Conservation (phyloP, 2,888 invertebrate genomes). For the Epistrophella euchroma region DNA sequence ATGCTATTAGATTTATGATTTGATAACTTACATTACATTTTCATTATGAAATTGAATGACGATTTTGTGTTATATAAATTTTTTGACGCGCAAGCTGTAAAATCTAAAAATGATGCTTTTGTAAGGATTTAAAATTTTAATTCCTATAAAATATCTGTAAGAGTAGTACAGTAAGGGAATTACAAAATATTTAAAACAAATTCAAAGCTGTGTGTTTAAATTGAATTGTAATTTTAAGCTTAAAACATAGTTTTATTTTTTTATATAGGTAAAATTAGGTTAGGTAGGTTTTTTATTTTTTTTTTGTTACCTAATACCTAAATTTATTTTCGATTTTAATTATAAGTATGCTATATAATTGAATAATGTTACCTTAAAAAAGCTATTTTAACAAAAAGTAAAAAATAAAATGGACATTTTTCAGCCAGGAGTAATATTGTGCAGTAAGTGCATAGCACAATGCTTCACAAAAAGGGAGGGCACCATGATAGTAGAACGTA, state of each 20-base stretch:
- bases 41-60: not conserved
- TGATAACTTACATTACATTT: constrained; percentile 5
- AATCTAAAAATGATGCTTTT: not conserved
- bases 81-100: not conserved
- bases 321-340: too few relatives aligned
- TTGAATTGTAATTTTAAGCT: too few relatives aligned
- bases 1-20: not conserved
- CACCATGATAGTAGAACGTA: not conserved
- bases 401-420: not conserved
- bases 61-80: not conserved
- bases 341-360: too few relatives aligned
- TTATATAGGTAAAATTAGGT: too few relatives aligned
- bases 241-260: too few relatives aligned
- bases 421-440: not conserved
- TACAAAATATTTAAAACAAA: not conserved
- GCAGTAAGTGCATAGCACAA: not conserved
- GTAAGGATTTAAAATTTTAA: not conserved
- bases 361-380: not conserved
- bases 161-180: too few relatives aligned
- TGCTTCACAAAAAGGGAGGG: not conserved
- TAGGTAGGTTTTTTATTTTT: too few relatives aligned
- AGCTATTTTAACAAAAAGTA: not conserved
- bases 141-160: not conserved
- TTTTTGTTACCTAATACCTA: too few relatives aligned
- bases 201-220: too few relatives aligned